Percentiles rank a stretch among this genome's conserved stretches.
Evolutionary conservation across 2,113 vertebrate species (phyloP).

Genomic region (Indri indri): DNA sequence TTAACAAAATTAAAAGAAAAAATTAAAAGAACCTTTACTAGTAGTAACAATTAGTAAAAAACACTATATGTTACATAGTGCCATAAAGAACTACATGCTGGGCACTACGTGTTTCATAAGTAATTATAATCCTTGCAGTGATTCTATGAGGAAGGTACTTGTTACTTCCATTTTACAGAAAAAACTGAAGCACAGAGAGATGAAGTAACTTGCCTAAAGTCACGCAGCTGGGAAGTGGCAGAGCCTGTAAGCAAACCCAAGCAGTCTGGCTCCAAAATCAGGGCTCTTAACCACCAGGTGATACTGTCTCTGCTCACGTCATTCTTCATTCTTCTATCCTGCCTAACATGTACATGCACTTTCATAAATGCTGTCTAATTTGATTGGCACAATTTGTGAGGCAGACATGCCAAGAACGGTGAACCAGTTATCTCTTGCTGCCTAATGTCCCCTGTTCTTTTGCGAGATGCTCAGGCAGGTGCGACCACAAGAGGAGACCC

Average conservation of each 20-base stretch:
- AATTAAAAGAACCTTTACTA: background rate
- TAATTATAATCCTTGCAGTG: background rate
- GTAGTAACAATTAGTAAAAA: background rate
- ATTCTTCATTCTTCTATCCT: background rate
- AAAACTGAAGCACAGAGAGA: background rate
- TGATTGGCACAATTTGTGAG: background rate
- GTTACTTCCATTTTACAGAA: background rate
- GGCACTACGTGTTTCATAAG: background rate
- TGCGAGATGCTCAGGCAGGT: background rate
- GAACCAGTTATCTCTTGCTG: background rate
- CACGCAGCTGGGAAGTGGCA: background rate
- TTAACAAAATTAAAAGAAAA: background rate
- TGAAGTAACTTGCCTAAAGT: background rate
- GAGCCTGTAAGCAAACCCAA: background rate
- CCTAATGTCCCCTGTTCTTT: background rate
- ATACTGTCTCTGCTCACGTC: background rate
- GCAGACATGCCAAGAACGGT: background rate
- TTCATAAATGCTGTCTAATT: background rate
- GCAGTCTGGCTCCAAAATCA: background rate
- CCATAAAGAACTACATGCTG: background rate
- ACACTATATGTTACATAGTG: background rate
- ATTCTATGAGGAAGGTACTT: background rate
- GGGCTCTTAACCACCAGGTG: background rate
- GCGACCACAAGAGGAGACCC: background rate
- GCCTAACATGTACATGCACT: accelerated